Evolutionary conservation across 2,113 vertebrate species (phyloP), one percentile per base, ranked within the genome.

Genomic region (Ictalurus furcatus): DNA sequence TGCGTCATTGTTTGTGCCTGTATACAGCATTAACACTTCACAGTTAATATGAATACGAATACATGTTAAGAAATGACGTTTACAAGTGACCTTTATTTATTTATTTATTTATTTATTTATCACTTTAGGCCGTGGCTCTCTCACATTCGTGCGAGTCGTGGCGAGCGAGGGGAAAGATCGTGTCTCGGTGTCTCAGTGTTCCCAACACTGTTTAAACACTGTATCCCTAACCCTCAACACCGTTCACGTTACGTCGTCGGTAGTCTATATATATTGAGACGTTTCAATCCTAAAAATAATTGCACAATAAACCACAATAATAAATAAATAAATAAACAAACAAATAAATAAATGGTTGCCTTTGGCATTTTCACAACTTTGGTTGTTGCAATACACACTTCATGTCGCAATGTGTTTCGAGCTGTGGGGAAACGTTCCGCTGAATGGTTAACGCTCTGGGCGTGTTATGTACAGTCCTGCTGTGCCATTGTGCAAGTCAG

Each of bases 401-500:
- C 44, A 28, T 2, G 40, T 14, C 14, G 4, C 8, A 78, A 14
- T 14, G 12, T 28, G 71, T 56, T n/a, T 8, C n/a, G 7, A 6
- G 25, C 19, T 21, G 17, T 19, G 28, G 28, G 2, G 48, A 81
- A 61, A 14, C 0, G 2, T 44, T 34, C 40, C 87, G 52, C 19
- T 16, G 28, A 65, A 83, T 21, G 71, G 40, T 69, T 86, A 44
- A 83, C 67, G 5, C 85, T 78, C 80, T 88, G 90, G 44, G 40
- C 54, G 61, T 61, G 71, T 76, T 44, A 34, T 65, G 54, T 25
- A 30, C 34, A 21, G 40, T 54, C 40, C 3, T 73, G n/a, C 86
- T 37, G 23, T 85, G 54, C 63, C 80, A 61, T 89, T 91, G 86
- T 85, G 59, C 76, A 85, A 71, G 79, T 71, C 80, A 79, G 61